phyloP scores from a whole-genome alignment of 2,888 invertebrate genomes.

The Xylocampa areola region DNA sequence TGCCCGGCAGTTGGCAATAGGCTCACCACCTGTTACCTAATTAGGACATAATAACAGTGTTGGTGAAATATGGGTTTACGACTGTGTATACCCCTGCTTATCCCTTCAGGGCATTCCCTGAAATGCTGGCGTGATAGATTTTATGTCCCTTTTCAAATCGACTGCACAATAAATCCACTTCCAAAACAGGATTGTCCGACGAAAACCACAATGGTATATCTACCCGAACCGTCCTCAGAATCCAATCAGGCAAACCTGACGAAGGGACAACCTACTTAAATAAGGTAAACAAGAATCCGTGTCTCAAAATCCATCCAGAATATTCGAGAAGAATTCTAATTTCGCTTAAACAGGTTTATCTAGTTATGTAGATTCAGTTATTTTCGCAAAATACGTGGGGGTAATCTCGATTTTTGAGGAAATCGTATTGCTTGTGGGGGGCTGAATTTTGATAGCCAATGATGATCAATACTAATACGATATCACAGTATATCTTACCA shows the following conservation, averaged over 20 bases:
- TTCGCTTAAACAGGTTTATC: constrained; percentile 29
- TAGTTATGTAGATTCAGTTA: constrained; percentile 19
- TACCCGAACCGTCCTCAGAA: constrained; percentile 30
- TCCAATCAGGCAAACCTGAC: constrained; percentile 30
- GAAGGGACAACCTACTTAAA: constrained; percentile 24
- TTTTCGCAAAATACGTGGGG: constrained; percentile 8
- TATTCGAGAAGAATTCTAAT: constrained; percentile 31
- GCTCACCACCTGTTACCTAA: no score
- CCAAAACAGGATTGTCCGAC: constrained; percentile 9
- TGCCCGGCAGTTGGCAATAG: no score
- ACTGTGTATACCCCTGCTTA: no score
- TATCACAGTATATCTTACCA: no score
- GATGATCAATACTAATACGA: no score
- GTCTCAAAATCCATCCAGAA: constrained; percentile 9
- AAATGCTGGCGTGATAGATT: no score
- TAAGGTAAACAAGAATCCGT: constrained; percentile 31
- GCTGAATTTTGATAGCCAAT: neutral
- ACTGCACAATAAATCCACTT: constrained; percentile 21
- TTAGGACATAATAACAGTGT: no score
- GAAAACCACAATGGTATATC: constrained; percentile 14
- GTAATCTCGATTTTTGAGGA: constrained; percentile 9
- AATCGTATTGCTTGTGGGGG: neutral
- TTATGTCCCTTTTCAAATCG: constrained; percentile 1
- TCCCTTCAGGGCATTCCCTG: no score
- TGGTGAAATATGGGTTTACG: no score